Evolutionary conservation across 1,140 invertebrate species (phyloP), one percentile per base, ranked within the genome.

Genomic region (Scaptomyza hsui): DNA sequence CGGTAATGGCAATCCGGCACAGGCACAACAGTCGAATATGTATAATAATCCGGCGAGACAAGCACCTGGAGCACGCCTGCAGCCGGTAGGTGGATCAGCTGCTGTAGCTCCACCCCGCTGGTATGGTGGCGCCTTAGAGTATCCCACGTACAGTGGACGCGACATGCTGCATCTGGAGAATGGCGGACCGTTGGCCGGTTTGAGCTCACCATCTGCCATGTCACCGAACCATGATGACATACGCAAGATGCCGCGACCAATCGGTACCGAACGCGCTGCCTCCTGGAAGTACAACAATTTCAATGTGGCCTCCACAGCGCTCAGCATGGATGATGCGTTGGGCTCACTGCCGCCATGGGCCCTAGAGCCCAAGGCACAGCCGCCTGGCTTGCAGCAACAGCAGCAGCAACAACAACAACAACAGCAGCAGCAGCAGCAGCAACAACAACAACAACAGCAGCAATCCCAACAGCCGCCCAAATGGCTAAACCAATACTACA

Each of bases 251-350:
- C 95, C 95, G 24, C 93, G 95, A 5, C 95, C 95, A 15, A 96
- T 96, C 78, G 95, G 95, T 74, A 96, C 94, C 0, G 95, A 95
- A 90, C 93, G 95, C 78, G 80, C 95, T n/a, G 94, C 95, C 1
- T 93, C 93, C 6, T 95, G 95, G 93, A 96, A 95, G 59, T 90
- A 79, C 47, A 89, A 81, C 52, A 78, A 85, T 59, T 91, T 79
- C 12, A 89, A 81, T 51, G 75, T 77, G 19, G 72, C 62, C 29
- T 55, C 68, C 7, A 70, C 78, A 2, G 57, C 65, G 7, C 53
- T 86, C 0, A 63, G 49, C 44, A 72, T 88, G 51, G 85, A 89
- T 32, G 88, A 82, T 26, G 45, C 63, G 1, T 32, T 83, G 12
- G 73, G 52, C n/a, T 68, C 39, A 4, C 44, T 88, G 57, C 71